Evolutionary conservation across 2,113 vertebrate genomes (phyloP), one percentile per base, ranked within the genome.

Genomic region (Desmodus rotundus): DNA sequence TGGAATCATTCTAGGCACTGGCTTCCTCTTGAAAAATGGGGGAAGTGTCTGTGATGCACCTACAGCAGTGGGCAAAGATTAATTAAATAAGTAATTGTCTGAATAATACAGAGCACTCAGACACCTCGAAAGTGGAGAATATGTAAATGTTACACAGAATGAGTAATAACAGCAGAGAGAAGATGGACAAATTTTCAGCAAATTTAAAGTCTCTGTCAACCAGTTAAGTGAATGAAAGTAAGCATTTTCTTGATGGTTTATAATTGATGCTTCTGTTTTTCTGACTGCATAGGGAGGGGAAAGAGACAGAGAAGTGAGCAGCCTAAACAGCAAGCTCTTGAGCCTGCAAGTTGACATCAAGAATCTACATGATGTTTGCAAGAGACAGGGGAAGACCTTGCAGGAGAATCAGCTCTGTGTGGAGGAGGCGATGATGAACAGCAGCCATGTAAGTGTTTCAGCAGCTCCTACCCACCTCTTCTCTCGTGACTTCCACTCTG

Each of bases 61-160:
- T 88, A 86, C 82, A 72, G 87, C 24, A 63, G 47, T 88, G 61
- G 63, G 91, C 73, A 20, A 95, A 97, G 97, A 97, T 93, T 97
- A 97, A 97, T 97, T 97, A 94, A 97, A 93, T 96, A 95, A 96
- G 76, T 96, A 96, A 97, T 95, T 96, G 94, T 85, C 95, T 95
- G 93, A 96, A 89, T 97, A 94, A 96, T 52, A 83, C 56, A 91
- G 83, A 73, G 54, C 83, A 68, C 94, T 95, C 89, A 94, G 97
- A 96, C 86, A 89, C 83, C 94, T 96, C 20, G 4, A 91, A 96
- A 97, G 87, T 95, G 89, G 91, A 96, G 70, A 65, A 74, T 91
- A 68, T 91, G 89, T 96, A 97, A 98, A 96, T 54, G 67, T 96
- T 94, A 74, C 68, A 86, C 24, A 8, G 74, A 83, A 91, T 97